Evolutionary conservation across 2,888 invertebrate species (phyloP), one percentile per base, ranked within the genome.

Genomic region (Drosophila lutescens): DNA sequence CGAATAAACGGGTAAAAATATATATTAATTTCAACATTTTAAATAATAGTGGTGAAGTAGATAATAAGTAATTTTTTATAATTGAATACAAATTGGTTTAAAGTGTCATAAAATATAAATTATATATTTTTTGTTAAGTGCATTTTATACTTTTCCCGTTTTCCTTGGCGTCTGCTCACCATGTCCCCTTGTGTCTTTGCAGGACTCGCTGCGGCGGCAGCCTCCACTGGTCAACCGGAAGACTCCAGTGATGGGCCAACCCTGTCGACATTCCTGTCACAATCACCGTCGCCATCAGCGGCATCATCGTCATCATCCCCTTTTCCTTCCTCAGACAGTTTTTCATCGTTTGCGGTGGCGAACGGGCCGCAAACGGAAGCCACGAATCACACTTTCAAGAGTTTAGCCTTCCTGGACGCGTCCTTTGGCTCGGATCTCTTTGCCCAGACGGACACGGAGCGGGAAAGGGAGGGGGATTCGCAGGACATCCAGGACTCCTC

Each of bases 301-400:
- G 50, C 41, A 15, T 46, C 62, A 1, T 26, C 62, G 0, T 26
- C 51, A 8, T 13, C 65, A 2, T 51, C 34, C 26, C 26, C 43
- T n/a, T 55, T 43, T 56, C 46, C 78, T 4, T 23, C 34, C 23
- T 23, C 34, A 12, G 4, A 15, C 50, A 58, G 50, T 59, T 26
- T 26, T 26, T 30, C 61, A 34, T 60, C 63, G 49, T 67, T 68
- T 62, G 78, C 34, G 68, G 73, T 49, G 58, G 70, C 67, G 54
- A 55, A 60, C 40, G 49, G 51, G 51, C 84, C 68, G 38, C 86
- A 74, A 77, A 74, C 76, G 86, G 79, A 80, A 73, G 69, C 77
- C 79, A 79, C 80, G 75, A 86, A 89, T 79, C 79, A 87, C 84
- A 89, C 85, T 85, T 90, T 90, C 76, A 80, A 86, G 78, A 90